A percentile compares a stretch with the other conserved stretches of the same genome.
phyloP scores from a whole-genome alignment of 2,797 vertebrate species.

The Phaenicophaeus curvirostris region DNA sequence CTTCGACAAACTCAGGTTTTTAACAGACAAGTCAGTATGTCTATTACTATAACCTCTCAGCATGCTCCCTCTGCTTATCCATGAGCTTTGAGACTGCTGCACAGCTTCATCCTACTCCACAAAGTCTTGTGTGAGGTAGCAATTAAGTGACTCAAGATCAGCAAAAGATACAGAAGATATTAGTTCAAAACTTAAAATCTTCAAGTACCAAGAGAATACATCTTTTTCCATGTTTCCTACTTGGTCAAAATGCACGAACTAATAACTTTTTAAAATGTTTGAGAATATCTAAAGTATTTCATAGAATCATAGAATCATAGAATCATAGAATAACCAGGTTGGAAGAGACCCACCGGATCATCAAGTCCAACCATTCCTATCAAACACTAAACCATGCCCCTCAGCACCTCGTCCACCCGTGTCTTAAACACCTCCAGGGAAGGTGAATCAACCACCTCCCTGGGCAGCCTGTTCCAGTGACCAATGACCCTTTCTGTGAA shows the following conservation, averaged over 20 bases:
- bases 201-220: background rate
- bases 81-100: background rate
- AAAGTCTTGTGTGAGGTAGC: background rate
- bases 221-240: background rate
- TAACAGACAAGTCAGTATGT: background rate
- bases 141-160: slow-evolving; percentile 5
- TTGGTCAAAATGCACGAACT: background rate
- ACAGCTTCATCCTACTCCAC: background rate
- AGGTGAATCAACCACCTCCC: no score
- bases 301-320: no score
- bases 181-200: background rate
- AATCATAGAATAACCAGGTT: no score
- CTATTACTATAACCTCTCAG: background rate
- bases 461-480: no score
- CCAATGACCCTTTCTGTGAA: no score
- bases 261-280: background rate
- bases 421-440: no score
- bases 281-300: background rate
- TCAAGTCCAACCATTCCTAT: no score
- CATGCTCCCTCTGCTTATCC: background rate
- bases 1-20: background rate
- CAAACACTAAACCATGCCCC: no score
- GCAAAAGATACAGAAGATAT: background rate
- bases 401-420: no score
- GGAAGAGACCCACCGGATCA: no score